These are phyloP conservation scores for Monopterus albus DNA, from an alignment of 2,113 vertebrate species.

Conservation along the genomic window DNA sequence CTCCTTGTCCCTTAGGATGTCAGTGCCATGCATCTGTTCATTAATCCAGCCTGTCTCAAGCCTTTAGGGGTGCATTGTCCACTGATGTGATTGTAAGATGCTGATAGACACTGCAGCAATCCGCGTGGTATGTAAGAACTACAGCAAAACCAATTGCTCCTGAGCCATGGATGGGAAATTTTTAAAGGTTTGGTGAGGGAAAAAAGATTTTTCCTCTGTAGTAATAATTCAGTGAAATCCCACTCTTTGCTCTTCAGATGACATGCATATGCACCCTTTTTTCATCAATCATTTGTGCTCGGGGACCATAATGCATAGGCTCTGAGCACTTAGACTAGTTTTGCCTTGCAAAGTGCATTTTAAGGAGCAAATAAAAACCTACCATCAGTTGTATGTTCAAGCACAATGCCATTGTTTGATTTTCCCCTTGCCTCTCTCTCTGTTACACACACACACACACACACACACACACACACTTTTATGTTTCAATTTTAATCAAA, in stretches of 20 bases:
- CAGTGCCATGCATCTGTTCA: constrained; percentile 60
- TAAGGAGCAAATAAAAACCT: constrained; percentile 56
- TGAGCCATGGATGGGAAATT: constrained; percentile 1
- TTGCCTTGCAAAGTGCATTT: constrained; percentile 68
- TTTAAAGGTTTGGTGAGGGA: constrained; percentile 8
- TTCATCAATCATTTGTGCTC: constrained; percentile 76
- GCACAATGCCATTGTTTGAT: constrained; percentile 38
- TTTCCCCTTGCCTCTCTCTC: constrained; percentile 10
- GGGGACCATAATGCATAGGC: constrained; percentile 67
- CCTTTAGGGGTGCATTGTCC: constrained; percentile 57
- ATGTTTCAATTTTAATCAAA: constrained; percentile 71
- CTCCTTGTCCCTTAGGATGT: constrained; percentile 50
- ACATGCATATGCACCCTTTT: constrained; percentile 57
- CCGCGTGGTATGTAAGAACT: constrained; percentile 12
- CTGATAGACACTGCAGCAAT: constrained; percentile 53
- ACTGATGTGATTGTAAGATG: constrained; percentile 62
- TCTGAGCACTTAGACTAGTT: constrained; percentile 61
- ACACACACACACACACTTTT: constrained; percentile 11
- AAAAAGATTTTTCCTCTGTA: constrained; percentile 9
- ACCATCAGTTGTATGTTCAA: constrained; percentile 38
- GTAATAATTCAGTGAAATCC: constrained; percentile 75
- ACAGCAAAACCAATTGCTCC: constrained; percentile 21
- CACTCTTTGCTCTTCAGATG: constrained; percentile 63
- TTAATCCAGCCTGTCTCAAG: constrained; percentile 65
- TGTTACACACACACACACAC: constrained; percentile 7